Evolutionary conservation across 2,888 invertebrate genomes (phyloP).

Genomic region (Malachius bipustulatus): DNA sequence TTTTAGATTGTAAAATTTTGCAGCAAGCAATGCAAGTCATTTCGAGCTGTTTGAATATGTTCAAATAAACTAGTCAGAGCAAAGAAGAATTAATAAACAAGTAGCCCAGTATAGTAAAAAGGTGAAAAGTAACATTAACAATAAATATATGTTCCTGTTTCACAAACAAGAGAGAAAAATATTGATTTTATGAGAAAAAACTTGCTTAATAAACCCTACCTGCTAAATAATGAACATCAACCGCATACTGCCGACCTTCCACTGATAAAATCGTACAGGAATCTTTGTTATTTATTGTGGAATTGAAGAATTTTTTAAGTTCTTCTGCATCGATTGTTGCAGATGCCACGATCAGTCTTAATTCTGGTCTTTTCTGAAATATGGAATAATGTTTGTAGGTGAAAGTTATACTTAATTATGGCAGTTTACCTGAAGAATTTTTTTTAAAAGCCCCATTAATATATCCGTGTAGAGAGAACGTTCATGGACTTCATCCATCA

Average conservation of each 20-base stretch:
- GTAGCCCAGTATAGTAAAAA: too few species aligned
- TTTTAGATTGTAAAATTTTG: too few species aligned
- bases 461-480: slow-evolving; percentile 87
- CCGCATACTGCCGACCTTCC: slow-evolving; percentile 79
- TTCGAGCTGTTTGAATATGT: too few species aligned
- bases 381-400: too few species aligned
- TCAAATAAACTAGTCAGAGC: too few species aligned
- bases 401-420: too few species aligned
- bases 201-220: slow-evolving; percentile 43
- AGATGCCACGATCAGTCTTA: slow-evolving; percentile 82
- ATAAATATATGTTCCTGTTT: too few species aligned
- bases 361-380: slow-evolving; percentile 60
- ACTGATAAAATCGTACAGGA: slow-evolving; percentile 77
- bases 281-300: slow-evolving; percentile 36
- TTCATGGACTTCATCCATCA: slow-evolving; percentile 94
- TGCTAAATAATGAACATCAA: slow-evolving; percentile 70
- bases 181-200: too few species aligned
- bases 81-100: too few species aligned
- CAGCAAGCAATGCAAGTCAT: too few species aligned
- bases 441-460: slow-evolving; percentile 84
- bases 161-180: too few species aligned
- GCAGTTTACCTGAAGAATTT: slow-evolving; percentile 65
- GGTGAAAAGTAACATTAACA: too few species aligned
- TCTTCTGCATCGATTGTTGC: slow-evolving; percentile 92
- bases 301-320: slow-evolving; percentile 66